These are phyloP conservation scores for Ylistrum balloti DNA, from an alignment of 1,140 invertebrate species.

Conservation along the genomic window DNA sequence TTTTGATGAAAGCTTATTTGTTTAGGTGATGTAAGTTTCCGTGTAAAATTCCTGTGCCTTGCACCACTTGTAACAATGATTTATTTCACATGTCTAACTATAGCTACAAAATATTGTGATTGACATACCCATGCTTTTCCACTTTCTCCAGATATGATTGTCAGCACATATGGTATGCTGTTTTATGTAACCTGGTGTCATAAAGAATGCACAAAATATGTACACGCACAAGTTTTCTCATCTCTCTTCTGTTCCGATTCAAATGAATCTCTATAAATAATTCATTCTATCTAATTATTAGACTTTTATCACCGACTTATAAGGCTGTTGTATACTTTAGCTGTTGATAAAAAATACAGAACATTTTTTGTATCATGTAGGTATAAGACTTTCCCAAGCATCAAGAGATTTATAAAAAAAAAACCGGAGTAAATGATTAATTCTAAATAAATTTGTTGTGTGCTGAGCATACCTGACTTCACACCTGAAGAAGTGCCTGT, in stretches of 20 bases:
- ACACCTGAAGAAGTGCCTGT: not conserved
- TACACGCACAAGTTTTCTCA: not conserved
- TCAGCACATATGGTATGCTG: not conserved
- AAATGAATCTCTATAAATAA: too few relatives aligned
- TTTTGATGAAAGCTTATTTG: not conserved
- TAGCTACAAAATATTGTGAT: not conserved
- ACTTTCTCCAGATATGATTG: not conserved
- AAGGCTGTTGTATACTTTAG: too few relatives aligned
- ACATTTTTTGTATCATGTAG: too few relatives aligned
- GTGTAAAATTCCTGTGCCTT: not conserved
- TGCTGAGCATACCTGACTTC: not conserved
- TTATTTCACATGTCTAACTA: not conserved
- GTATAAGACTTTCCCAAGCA: too few relatives aligned
- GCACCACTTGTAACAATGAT: constrained; percentile 16
- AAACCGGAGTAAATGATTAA: not conserved
- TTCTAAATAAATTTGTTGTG: not conserved
- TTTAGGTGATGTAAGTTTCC: not conserved
- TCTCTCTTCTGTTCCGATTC: not conserved
- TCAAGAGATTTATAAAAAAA: too few relatives aligned
- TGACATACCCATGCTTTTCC: not conserved
- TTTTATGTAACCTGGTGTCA: not conserved
- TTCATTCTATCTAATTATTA: too few relatives aligned
- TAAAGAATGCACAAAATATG: not conserved
- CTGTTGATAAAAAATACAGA: too few relatives aligned
- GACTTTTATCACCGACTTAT: too few relatives aligned